Evolutionary conservation across 2,113 vertebrate genomes (phyloP).

Genomic region (Zeus faber): DNA sequence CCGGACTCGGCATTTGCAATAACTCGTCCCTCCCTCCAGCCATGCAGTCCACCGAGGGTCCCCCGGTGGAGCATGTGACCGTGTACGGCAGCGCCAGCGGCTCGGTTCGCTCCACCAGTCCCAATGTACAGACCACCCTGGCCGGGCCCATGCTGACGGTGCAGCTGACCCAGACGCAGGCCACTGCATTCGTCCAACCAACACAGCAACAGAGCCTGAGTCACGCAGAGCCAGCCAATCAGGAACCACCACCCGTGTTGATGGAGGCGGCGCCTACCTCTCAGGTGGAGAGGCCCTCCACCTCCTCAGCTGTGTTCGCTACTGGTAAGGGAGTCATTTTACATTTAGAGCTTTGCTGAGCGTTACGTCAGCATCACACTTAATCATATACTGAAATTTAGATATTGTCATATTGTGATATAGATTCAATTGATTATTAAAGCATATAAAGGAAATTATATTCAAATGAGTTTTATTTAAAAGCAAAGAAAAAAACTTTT

Average conservation of each 20-base stretch:
- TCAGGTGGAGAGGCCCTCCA: slow-evolving; percentile 89
- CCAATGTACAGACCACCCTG: slow-evolving; percentile 89
- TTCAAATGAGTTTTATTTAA: too few species aligned
- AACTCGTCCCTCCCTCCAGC: too few species aligned
- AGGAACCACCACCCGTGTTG: slow-evolving; percentile 80
- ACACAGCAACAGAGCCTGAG: slow-evolving; percentile 92
- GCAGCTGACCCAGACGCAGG: slow-evolving; percentile 87
- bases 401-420: too few species aligned
- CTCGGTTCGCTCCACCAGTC: slow-evolving; percentile 94
- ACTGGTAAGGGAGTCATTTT: slow-evolving; percentile 86
- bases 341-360: too few species aligned
- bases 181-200: slow-evolving; percentile 96
- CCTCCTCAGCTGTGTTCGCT: slow-evolving; percentile 87
- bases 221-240: slow-evolving; percentile 83
- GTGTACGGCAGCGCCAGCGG: slow-evolving; percentile 94
- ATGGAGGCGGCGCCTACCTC: slow-evolving; percentile 88
- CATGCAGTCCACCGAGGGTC: slow-evolving; percentile 86
- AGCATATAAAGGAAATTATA: too few species aligned
- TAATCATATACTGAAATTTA: too few species aligned
- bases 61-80: slow-evolving; percentile 87
- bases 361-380: too few species aligned
- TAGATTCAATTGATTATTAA: too few species aligned
- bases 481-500: too few species aligned
- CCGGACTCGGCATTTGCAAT: too few species aligned
- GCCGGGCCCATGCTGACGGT: slow-evolving; percentile 84